Conservation (phyloP, 2,888 invertebrate genomes). For the Drosophila mercatorum region DNA sequence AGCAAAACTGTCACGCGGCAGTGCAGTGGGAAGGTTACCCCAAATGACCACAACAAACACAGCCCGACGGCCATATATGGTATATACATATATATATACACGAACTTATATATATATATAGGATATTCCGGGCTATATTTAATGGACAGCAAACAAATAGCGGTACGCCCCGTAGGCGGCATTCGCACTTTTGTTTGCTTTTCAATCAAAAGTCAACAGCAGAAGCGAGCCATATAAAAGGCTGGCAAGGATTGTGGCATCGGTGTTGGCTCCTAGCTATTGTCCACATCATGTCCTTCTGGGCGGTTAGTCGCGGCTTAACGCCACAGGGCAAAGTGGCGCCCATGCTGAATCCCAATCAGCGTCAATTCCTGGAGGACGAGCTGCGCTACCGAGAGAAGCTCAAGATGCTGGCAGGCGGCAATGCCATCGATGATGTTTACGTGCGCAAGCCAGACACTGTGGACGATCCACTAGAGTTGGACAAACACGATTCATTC, state of each 20-base stretch:
- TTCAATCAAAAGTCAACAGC: constrained; percentile 78
- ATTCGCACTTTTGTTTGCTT: constrained; percentile 66
- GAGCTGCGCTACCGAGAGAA: constrained; percentile 81
- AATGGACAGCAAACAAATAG: constrained; percentile 64
- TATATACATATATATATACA: constrained; percentile 10
- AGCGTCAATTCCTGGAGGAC: constrained; percentile 84
- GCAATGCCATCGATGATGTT: constrained; percentile 71
- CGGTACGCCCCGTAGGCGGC: constrained; percentile 56
- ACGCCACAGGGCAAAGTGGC: constrained; percentile 73
- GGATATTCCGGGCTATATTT: constrained; percentile 51
- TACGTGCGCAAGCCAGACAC: constrained; percentile 84
- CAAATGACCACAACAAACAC: constrained; percentile 65
- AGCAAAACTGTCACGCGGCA: constrained; percentile 54
- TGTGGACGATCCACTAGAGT: constrained; percentile 86
- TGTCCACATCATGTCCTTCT: constrained; percentile 77
- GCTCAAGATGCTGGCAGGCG: constrained; percentile 68
- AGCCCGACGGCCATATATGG: constrained; percentile 1
- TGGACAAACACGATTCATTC: constrained; percentile 89
- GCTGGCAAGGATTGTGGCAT: constrained; percentile 14
- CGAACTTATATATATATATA: background rate
- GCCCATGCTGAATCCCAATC: constrained; percentile 84
- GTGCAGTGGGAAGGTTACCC: constrained; percentile 11
- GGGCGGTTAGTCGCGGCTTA: constrained; percentile 75
- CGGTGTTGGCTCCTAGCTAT: constrained; percentile 15
- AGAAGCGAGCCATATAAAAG: constrained; percentile 50